Evolutionary conservation across 23 tunicate genomes (phyloP).

Genomic region (Ciona savignyi): DNA sequence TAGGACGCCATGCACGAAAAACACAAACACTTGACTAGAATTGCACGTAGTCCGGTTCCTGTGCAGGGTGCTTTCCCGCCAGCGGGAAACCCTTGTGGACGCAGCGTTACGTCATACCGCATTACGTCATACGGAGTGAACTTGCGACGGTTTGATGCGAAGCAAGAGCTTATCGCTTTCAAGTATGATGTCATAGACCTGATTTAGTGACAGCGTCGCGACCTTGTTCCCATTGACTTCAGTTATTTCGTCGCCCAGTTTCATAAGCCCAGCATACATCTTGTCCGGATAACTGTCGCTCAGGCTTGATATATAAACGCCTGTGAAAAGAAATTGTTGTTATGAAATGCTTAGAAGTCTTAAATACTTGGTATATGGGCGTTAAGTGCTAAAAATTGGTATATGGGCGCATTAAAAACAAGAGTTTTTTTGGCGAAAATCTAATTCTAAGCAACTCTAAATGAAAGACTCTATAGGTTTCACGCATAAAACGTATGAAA

Average conservation of each 20-base stretch:
- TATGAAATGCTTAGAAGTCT: no score
- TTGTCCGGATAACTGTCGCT: slow-evolving; percentile 93
- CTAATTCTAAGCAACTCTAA: no score
- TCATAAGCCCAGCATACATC: slow-evolving; percentile 88
- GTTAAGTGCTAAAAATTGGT: no score
- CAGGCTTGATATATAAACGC: slow-evolving; percentile 72
- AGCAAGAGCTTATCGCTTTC: slow-evolving; percentile 56
- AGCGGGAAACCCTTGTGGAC: background rate
- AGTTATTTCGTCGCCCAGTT: slow-evolving; percentile 78
- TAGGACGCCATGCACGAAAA: background rate
- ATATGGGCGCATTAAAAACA: no score
- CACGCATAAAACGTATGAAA: no score
- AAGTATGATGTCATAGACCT: slow-evolving; percentile 75
- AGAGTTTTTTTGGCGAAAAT: no score
- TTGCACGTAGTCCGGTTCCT: no score
- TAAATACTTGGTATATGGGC: no score
- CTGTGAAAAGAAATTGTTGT: no score
- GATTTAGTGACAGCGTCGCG: slow-evolving; percentile 31
- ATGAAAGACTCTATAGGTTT: no score
- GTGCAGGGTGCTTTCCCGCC: background rate
- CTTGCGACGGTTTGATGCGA: slow-evolving; percentile 63
- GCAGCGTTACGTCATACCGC: background rate
- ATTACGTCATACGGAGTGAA: slow-evolving; percentile 48
- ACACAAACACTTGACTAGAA: background rate
- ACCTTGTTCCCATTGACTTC: slow-evolving; percentile 59